Conservation (phyloP, 1,140 invertebrate genomes). For the Theocolax elegans region DNA sequence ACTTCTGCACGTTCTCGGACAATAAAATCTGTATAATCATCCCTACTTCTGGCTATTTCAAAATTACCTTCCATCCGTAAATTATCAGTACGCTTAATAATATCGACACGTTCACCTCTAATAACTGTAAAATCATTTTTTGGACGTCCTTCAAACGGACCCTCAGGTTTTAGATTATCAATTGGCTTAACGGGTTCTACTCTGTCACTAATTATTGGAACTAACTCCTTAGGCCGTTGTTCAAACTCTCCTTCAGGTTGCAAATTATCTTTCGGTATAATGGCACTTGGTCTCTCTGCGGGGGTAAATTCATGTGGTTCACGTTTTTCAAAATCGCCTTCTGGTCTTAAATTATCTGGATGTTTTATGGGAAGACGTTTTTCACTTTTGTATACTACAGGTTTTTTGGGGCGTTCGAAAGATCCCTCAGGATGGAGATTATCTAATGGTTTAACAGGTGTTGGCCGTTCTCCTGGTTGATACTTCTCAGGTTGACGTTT, state of each 20-base stretch:
- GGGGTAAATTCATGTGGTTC: slow-evolving; percentile 54
- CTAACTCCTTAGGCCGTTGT: slow-evolving; percentile 56
- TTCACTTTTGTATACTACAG: slow-evolving; percentile 57
- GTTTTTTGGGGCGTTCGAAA: slow-evolving; percentile 66
- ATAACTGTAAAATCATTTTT: slow-evolving; percentile 55
- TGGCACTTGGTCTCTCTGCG: slow-evolving; percentile 65
- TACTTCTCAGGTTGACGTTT: slow-evolving; percentile 63
- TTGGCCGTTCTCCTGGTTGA: slow-evolving; percentile 66
- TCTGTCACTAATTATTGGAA: slow-evolving; percentile 55
- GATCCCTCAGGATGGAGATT: slow-evolving; percentile 71
- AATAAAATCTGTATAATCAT: slow-evolving; percentile 57
- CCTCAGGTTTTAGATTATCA: slow-evolving; percentile 71
- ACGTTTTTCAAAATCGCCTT: slow-evolving; percentile 69
- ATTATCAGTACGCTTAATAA: slow-evolving; percentile 73
- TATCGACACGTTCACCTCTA: slow-evolving; percentile 71
- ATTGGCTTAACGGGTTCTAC: slow-evolving; percentile 65
- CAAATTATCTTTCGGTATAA: slow-evolving; percentile 74
- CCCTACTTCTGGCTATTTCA: slow-evolving; percentile 51
- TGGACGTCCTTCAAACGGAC: slow-evolving; percentile 69
- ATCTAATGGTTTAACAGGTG: slow-evolving; percentile 56
- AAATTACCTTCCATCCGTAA: slow-evolving; percentile 73
- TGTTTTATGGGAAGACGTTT: slow-evolving; percentile 63
- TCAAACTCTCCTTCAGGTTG: slow-evolving; percentile 69
- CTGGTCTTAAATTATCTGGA: slow-evolving; percentile 71
- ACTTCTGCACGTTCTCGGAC: slow-evolving; percentile 12